A percentile compares a stretch with the other conserved stretches of the same genome.
Evolutionary conservation across 2,797 vertebrate genomes (phyloP).

Genomic region (Acipenser oxyrinchus): DNA sequence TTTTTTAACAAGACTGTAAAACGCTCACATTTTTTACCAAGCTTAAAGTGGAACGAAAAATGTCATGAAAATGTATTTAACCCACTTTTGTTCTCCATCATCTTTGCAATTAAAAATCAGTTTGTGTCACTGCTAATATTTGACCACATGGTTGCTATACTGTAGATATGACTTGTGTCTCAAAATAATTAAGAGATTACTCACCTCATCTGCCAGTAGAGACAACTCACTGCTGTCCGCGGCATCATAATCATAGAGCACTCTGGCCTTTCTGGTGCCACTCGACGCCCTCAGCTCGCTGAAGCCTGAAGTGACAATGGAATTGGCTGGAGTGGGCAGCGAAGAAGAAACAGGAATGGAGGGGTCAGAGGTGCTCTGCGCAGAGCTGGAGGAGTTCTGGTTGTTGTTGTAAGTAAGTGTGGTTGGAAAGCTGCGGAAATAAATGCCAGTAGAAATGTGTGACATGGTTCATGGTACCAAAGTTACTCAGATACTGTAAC

Average conservation of each 20-base stretch:
- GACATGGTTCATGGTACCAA: too few relatives aligned
- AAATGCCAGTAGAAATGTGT: conserved; percentile 1
- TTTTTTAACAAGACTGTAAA: too few relatives aligned
- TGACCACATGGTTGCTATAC: background rate
- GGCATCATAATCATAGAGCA: conserved; percentile 95
- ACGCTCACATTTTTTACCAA: too few relatives aligned
- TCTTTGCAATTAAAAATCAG: too few relatives aligned
- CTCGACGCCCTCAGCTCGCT: conserved; percentile 74
- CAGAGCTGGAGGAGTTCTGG: conserved; percentile 64
- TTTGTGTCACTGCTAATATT: too few relatives aligned
- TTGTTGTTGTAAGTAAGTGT: conserved; percentile 86
- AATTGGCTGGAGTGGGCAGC: conserved; percentile 62
- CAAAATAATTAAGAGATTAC: conserved; percentile 8
- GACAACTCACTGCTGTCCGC: conserved; percentile 95
- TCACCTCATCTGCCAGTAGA: conserved; percentile 93
- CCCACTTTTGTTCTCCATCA: background rate
- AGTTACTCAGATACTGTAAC: too few relatives aligned
- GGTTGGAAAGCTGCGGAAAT: conserved; percentile 77
- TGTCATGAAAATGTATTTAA: background rate
- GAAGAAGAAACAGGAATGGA: conserved; percentile 67
- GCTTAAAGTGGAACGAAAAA: too few relatives aligned
- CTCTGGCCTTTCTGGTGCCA: conserved; percentile 84
- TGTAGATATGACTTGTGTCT: background rate
- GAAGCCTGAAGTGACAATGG: conserved; percentile 62
- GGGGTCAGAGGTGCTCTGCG: conserved; percentile 64